Evolutionary conservation across 2,888 invertebrate species (phyloP), one percentile per base, ranked within the genome.

Genomic region (Acrobasis consociella): DNA sequence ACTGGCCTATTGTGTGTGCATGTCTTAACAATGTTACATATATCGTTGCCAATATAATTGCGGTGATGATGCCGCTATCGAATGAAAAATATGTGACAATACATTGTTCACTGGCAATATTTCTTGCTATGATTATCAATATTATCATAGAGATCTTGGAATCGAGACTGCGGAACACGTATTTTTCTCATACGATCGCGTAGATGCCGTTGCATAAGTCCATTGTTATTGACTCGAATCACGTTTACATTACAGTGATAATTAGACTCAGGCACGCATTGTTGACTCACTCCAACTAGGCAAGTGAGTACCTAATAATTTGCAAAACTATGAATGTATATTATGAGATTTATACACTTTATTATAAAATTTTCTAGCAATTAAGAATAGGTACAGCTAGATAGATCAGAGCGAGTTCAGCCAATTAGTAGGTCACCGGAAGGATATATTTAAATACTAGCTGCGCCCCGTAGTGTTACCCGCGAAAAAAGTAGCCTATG

Each of bases 191-290:
- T 62, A 63, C 63, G 55, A 64, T 58, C 66, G 68, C 70, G 68
- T 75, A 70, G 65, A 75, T 65, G 69, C 65, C 63, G 63, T 75
- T 78, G 75, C 74, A 77, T 80, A 75, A 78, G 76, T 70, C 71
- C 73, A 77, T 76, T 75, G 72, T 75, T 76, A 75, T 75, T 71
- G 73, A 80, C 76, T 75, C 76, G 70, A 74, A 74, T 69, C 71
- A 66, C 72, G 75, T 71, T 78, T 74, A 68, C 70, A 72, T 71
- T 76, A 75, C 72, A 70, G 71, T 67, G 68, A 72, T 77, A 78
- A 78, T 77, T 75, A 72, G 69, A 71, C 65, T 67, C 71, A 69
- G 71, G 69, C 76, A 76, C 69, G 76, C 75, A 71, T 62, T 64
- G 61, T 64, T 64, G 67, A 65, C 63, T 64, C 63, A 67, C 42